Evolutionary conservation across 1,140 invertebrate genomes (phyloP).

Genomic region (Leptonema lineaticorne): DNA sequence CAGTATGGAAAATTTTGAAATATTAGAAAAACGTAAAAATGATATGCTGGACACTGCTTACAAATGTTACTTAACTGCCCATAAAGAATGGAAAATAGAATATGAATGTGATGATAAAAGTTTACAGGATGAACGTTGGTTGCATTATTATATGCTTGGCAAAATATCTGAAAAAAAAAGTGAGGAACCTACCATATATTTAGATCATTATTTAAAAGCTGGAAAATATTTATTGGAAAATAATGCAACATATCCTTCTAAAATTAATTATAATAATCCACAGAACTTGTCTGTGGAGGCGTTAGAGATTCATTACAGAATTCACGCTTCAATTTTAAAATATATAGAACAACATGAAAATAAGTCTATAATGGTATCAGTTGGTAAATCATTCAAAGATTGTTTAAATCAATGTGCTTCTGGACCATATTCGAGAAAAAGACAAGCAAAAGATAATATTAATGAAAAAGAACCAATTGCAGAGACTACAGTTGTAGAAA

Average conservation of each 20-base stretch:
- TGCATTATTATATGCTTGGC: slow-evolving; percentile 89
- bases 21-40: slow-evolving; percentile 73
- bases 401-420: slow-evolving; percentile 51
- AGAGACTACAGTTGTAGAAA: not conserved
- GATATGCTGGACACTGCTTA: slow-evolving; percentile 74
- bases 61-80: slow-evolving; percentile 75
- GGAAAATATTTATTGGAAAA: slow-evolving; percentile 74
- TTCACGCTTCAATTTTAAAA: slow-evolving; percentile 85
- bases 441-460: slow-evolving; percentile 43
- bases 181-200: slow-evolving; percentile 69
- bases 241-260: slow-evolving; percentile 80
- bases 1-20: slow-evolving; percentile 75
- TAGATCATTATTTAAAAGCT: slow-evolving; percentile 78
- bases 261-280: slow-evolving; percentile 82
- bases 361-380: slow-evolving; percentile 51
- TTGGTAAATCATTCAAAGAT: slow-evolving; percentile 51
- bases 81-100: slow-evolving; percentile 59
- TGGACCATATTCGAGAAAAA: slow-evolving; percentile 51
- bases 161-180: slow-evolving; percentile 86
- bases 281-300: slow-evolving; percentile 86
- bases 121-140: slow-evolving; percentile 79
- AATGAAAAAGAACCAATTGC: slow-evolving; percentile 42
- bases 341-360: slow-evolving; percentile 71
- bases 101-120: slow-evolving; percentile 55
- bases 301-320: slow-evolving; percentile 80